Conservation (phyloP, 2,888 invertebrate genomes). For the Scelioninae gen. 2 region DNA sequence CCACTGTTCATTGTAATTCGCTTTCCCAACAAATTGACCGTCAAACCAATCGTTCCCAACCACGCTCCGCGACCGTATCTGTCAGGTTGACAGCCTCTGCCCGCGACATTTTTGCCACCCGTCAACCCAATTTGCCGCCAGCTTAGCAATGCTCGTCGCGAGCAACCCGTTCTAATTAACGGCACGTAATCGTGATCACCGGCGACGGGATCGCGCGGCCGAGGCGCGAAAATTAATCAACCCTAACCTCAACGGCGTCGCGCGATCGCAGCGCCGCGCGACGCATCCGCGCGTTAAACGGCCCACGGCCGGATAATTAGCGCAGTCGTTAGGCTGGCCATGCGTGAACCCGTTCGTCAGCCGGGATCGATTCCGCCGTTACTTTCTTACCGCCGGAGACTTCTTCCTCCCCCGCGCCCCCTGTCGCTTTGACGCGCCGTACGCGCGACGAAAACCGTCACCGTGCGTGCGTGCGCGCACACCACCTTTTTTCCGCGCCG, state of each 20-base stretch:
- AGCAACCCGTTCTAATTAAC: slow-evolving; percentile 22
- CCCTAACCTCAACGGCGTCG: slow-evolving; percentile 2
- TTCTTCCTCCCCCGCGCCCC: too few relatives aligned
- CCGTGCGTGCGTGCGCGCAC: too few relatives aligned
- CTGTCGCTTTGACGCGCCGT: too few relatives aligned
- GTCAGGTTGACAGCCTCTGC: too few relatives aligned
- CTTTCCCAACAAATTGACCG: too few relatives aligned
- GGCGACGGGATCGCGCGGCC: neutral
- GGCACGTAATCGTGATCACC: too few relatives aligned
- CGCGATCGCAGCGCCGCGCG: slow-evolving; percentile 4
- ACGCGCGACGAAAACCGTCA: too few relatives aligned
- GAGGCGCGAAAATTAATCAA: slow-evolving; percentile 27
- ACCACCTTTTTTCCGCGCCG: too few relatives aligned
- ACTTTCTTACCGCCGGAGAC: slow-evolving; percentile 33
- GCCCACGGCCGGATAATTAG: slow-evolving; percentile 64
- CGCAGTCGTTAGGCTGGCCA: slow-evolving; percentile 60
- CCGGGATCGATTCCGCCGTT: slow-evolving; percentile 31
- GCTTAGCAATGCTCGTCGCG: slow-evolving; percentile 12
- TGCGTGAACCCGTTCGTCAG: slow-evolving; percentile 29
- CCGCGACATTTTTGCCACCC: too few relatives aligned
- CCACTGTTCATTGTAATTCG: too few relatives aligned
- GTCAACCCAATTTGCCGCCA: slow-evolving; percentile 33
- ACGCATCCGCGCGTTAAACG: slow-evolving; percentile 62
- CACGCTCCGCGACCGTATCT: too few relatives aligned
- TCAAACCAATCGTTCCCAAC: too few relatives aligned